phyloP scores from a whole-genome alignment of 2,888 invertebrate genomes.

The Sphinx pinastri region DNA sequence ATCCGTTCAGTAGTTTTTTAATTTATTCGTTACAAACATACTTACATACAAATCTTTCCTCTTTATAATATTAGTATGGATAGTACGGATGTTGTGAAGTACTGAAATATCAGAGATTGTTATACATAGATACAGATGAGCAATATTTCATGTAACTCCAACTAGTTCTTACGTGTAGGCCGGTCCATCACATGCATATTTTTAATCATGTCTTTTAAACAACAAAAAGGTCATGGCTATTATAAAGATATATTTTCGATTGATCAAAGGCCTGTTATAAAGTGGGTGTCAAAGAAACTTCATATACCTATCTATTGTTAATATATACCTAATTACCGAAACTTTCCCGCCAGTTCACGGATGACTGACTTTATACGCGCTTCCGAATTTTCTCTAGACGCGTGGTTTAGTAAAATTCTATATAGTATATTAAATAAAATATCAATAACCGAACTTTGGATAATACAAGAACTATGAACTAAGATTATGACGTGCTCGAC shows the following conservation, averaged over 20 bases:
- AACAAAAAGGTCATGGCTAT: conserved; percentile 23
- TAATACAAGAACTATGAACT: no score
- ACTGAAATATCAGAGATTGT: no score
- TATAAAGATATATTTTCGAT: conserved; percentile 8
- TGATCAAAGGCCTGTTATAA: conserved; percentile 21
- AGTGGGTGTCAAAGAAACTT: conserved; percentile 14
- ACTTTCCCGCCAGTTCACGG: background rate
- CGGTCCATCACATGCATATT: conserved; percentile 1
- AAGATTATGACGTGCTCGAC: no score
- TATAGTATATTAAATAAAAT: no score
- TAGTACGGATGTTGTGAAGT: no score
- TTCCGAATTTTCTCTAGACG: background rate
- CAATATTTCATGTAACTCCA: background rate
- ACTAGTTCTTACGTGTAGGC: background rate
- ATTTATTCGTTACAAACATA: no score
- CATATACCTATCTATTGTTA: background rate
- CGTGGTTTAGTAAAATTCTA: background rate
- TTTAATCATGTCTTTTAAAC: background rate
- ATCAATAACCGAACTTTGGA: no score
- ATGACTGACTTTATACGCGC: background rate
- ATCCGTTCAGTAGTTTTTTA: no score
- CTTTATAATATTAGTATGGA: no score
- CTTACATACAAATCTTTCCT: no score
- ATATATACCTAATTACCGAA: background rate
- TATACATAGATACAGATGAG: no score